Evolutionary conservation across 2,888 invertebrate species (phyloP), one percentile per base, ranked within the genome.

Genomic region (Drosophila ustulata): DNA sequence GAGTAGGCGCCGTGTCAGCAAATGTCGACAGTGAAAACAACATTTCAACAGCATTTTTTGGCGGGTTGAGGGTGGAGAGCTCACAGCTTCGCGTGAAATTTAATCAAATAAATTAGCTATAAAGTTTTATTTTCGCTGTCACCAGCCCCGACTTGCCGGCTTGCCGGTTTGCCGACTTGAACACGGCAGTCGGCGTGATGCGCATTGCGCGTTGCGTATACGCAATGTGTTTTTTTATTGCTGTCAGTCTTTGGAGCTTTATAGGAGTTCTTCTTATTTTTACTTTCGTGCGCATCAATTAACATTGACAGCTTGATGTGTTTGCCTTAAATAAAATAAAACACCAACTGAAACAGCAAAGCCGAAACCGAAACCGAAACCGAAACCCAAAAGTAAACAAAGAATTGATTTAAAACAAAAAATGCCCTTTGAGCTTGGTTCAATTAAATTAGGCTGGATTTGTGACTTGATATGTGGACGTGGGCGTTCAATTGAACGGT

Each of bases 81-180:
- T 57, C 61, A 53, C 47, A 64, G 64, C 41, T 56, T 51, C 66
- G 70, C 68, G 80, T 71, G 71, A 82, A 85, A 85, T 85, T 88
- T 85, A 85, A 85, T 85, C 88, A 85, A 88, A 85, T 85, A 85
- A 85, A 85, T 85, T 88, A 88, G 85, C 86, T 82, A 83, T 85
- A 85, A 86, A 86, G 80, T 88, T 86, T 85, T 85, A 88, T 88
- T 88, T 83, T 75, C 55, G 62, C 76, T 76, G 84, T 80, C 75
- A 74, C 70, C 75, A 64, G 52, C 50, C 66, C 30, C 30, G 3
- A 8, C 32, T 9, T 8, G 30, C 8, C 30, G 8, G 30, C 8
- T 6, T 28, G 8, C 18, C 18, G 18, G 18, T 18, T 18, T 18
- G 18, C 18, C 55, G 57, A 45, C 62, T 63, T 34, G n/a, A 53